phyloP scores from a whole-genome alignment of 2,797 vertebrate species.

The Botia kubotai region DNA sequence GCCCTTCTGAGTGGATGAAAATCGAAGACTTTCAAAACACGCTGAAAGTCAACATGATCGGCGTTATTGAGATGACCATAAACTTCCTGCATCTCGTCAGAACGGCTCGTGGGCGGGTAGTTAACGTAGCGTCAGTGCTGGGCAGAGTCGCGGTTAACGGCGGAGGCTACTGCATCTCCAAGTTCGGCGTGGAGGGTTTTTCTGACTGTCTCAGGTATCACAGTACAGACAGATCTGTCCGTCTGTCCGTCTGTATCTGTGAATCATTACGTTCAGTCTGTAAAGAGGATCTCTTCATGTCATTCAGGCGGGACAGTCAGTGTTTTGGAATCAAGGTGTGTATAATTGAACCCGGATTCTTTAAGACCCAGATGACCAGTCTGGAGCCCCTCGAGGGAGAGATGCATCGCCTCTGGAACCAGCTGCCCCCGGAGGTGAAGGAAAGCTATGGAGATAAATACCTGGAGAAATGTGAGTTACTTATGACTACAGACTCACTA shows the following conservation, averaged over 20 bases:
- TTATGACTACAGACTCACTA: not conserved
- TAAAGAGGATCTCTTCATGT: not conserved
- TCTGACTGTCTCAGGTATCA: slow-evolving; percentile 91
- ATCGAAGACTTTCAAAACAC: slow-evolving; percentile 83
- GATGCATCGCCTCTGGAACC: slow-evolving; percentile 86
- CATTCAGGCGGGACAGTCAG: slow-evolving; percentile 84
- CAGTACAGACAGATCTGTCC: not conserved
- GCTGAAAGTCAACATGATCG: slow-evolving; percentile 87
- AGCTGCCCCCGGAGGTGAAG: slow-evolving; percentile 81
- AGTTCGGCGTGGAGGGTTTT: slow-evolving; percentile 91
- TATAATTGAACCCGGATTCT: slow-evolving; percentile 94
- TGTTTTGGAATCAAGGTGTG: slow-evolving; percentile 89
- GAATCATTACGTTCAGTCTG: no score
- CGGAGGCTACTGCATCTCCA: slow-evolving; percentile 91
- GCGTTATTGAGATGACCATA: slow-evolving; percentile 85
- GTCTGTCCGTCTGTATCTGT: not conserved
- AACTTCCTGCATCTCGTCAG: slow-evolving; percentile 88
- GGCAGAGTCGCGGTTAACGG: slow-evolving; percentile 88
- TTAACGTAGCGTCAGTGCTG: slow-evolving; percentile 89
- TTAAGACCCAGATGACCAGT: slow-evolving; percentile 86
- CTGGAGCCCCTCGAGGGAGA: slow-evolving; percentile 80
- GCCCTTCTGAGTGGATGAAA: slow-evolving; percentile 92
- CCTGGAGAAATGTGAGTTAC: slow-evolving; percentile 81
- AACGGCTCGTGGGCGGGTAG: slow-evolving; percentile 82
- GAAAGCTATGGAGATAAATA: slow-evolving; percentile 88